phyloP scores from a whole-genome alignment of 1,140 invertebrate species.

The Agraylea sexmaculata region DNA sequence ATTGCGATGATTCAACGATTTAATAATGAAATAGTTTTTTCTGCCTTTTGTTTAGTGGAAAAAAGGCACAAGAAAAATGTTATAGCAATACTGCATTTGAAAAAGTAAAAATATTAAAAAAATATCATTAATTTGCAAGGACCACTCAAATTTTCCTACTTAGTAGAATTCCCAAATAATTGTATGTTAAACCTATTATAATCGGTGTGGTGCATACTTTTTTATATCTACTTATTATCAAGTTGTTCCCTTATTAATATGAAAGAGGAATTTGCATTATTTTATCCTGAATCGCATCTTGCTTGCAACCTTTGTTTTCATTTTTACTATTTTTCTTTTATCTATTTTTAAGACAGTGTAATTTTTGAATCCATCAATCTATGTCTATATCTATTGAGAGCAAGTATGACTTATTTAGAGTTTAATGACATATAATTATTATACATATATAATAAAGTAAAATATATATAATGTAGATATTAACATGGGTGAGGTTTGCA shows the following conservation, averaged over 20 bases:
- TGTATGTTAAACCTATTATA: conserved; percentile 14
- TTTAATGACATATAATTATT: no score
- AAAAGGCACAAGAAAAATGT: conserved; percentile 34
- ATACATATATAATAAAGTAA: no score
- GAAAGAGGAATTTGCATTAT: conserved; percentile 15
- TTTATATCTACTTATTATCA: no score
- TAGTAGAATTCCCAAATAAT: conserved; percentile 9
- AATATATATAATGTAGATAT: no score
- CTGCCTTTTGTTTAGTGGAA: no score
- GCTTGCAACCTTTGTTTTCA: conserved; percentile 22
- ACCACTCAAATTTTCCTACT: conserved; percentile 61
- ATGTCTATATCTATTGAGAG: no score
- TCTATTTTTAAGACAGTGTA: conserved; percentile 17
- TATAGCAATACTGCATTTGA: no score
- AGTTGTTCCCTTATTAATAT: conserved; percentile 16
- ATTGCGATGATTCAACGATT: no score
- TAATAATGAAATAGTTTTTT: no score
- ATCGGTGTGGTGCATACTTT: conserved; percentile 19
- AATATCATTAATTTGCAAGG: conserved; percentile 40
- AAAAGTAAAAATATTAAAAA: conserved; percentile 1
- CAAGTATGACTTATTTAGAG: no score
- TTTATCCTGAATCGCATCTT: conserved; percentile 21
- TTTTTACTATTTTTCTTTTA: conserved; percentile 19
- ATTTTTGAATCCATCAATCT: no score
- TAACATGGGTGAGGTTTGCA: no score